Percentiles rank a stretch among this genome's conserved stretches.
Evolutionary conservation across 2,797 vertebrate genomes (phyloP).

Genomic region (Fistularia commersonii): DNA sequence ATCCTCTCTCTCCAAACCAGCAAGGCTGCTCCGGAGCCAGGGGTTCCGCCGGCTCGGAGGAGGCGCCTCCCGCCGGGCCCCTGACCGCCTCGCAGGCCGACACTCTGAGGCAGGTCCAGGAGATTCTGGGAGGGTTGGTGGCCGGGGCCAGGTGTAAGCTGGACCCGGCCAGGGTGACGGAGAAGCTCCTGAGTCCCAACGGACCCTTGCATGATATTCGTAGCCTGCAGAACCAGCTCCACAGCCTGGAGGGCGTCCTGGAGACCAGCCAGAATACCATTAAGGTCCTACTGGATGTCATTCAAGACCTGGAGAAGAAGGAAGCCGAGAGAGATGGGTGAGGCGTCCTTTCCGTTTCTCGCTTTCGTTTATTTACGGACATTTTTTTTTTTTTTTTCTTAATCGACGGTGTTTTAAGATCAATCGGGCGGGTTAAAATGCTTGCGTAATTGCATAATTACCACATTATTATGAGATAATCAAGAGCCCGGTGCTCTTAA

Average conservation of each 20-base stretch:
- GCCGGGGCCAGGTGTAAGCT: constrained; percentile 75
- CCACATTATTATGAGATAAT: constrained; percentile 2
- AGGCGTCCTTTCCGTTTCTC: constrained; percentile 55
- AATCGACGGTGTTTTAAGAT: not conserved
- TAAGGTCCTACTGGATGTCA: constrained; percentile 85
- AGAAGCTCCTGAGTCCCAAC: constrained; percentile 63
- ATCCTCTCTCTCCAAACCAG: constrained; percentile 55
- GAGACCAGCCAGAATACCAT: constrained; percentile 90
- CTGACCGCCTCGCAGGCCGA: constrained; percentile 68
- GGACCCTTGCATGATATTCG: constrained; percentile 75
- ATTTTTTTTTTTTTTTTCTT: too few relatives aligned
- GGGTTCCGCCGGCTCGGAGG: constrained; percentile 53
- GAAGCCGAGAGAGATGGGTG: constrained; percentile 86
- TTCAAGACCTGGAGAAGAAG: constrained; percentile 90
- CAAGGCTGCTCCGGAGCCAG: constrained; percentile 63
- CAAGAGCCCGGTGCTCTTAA: constrained; percentile 3
- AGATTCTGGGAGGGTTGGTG: constrained; percentile 81
- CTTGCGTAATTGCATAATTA: constrained; percentile 2
- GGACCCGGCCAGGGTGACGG: constrained; percentile 66
- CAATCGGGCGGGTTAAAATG: constrained; percentile 1
- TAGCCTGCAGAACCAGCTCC: constrained; percentile 81
- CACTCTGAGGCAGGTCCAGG: constrained; percentile 76
- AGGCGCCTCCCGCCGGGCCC: constrained; percentile 47
- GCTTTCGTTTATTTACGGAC: not conserved
- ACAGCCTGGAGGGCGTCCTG: constrained; percentile 85